Percentiles rank a stretch among this genome's conserved stretches.
Evolutionary conservation across 2,113 vertebrate genomes (phyloP).

Genomic region (Dendrocopos noguchii): DNA sequence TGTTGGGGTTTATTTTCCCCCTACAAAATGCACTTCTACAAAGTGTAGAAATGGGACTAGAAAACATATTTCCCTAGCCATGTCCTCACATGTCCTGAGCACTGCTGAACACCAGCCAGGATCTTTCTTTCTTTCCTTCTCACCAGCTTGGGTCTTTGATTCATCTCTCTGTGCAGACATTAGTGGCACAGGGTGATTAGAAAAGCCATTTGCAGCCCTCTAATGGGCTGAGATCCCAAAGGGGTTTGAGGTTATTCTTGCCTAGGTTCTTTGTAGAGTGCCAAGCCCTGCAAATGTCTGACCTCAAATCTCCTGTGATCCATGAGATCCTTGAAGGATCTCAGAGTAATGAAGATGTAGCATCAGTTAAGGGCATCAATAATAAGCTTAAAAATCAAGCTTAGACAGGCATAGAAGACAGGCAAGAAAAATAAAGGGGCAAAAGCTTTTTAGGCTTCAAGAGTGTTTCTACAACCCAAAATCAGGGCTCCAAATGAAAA

Average conservation of each 20-base stretch:
- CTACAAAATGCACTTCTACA: not conserved
- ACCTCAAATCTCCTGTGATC: not conserved
- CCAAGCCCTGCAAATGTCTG: not conserved
- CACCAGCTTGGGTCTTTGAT: not conserved
- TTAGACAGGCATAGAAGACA: not conserved
- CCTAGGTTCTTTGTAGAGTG: not conserved
- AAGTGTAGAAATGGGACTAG: not conserved
- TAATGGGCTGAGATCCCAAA: not conserved
- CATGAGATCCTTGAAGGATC: not conserved
- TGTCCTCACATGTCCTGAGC: not conserved
- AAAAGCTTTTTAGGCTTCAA: not conserved
- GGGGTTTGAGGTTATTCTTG: not conserved
- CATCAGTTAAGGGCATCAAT: not conserved
- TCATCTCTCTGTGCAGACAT: not conserved
- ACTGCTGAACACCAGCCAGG: not conserved
- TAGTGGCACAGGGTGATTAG: not conserved
- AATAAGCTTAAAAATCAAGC: not conserved
- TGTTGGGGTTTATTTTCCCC: not conserved
- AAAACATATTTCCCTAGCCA: not conserved
- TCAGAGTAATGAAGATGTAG: not conserved
- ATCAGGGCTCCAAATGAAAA: not conserved
- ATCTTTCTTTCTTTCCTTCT: not conserved
- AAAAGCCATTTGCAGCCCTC: not conserved
- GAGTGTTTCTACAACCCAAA: not conserved
- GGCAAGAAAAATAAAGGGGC: not conserved